Base-by-base conservation (phyloP, 2,113 vertebrate genomes). In the Apus apus region DNA sequence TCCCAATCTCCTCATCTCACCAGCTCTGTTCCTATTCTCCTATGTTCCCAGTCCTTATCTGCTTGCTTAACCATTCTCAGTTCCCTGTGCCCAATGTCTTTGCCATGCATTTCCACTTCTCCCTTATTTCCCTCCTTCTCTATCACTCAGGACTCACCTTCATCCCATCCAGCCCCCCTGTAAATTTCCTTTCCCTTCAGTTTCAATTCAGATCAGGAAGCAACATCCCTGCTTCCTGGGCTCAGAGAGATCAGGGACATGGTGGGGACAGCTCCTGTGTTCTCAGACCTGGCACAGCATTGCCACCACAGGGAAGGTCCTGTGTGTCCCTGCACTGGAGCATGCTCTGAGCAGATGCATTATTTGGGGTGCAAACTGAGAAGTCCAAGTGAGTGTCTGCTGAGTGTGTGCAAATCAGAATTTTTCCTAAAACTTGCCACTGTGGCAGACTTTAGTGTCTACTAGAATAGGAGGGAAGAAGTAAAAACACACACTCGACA, bases 171-270 rank as follows among this genome's bases (percentile, higher is more conserved):
- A 73, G 16, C 12, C 56, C 32, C 32, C 10, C 43, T 75, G 27
- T 22, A 32, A 23, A 46, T 58, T 72, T 62, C 6, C 18, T 67
- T 61, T 29, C 32, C 27, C 23, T 74, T 61, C n/a, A 29, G 8
- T 56, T 72, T 61, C 60, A 71, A 1, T 51, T 38, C 51, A 32
- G 9, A 51, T 60, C 26, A 75, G 56, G 46, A 29, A 88, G 66
- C 16, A 71, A 8, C 21, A 85, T 26, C 26, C 26, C 34, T 57
- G 9, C 45, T 36, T 32, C 18, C 50, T 26, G 38, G 58, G 50
- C 50, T 88, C 58, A 57, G 29, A 0, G 0, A 54, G n/a, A 32
- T 54, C 2, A 5, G 25, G 36, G 26, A 36, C 53, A 8, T 0
- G 0, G 22, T 34, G 74, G 50, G 15, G 30, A 53, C 38, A 72